A percentile compares a stretch with the other conserved stretches of the same genome.
phyloP scores from a whole-genome alignment of 2,113 vertebrate species.

The Hippolais icterina region DNA sequence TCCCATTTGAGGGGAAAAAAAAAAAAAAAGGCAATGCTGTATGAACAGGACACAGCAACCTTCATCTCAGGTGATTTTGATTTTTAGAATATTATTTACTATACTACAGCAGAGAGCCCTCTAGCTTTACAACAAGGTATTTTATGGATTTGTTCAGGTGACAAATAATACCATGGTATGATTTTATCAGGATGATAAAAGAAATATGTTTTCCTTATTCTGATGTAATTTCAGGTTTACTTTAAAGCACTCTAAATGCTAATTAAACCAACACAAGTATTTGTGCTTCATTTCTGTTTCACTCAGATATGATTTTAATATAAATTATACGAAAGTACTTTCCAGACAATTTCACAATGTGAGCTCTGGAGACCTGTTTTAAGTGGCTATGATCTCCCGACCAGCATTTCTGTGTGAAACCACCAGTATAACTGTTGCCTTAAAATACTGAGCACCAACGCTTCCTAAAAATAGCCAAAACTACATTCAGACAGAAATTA shows the following conservation, averaged over 20 bases:
- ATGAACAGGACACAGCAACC: neutral
- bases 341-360: neutral
- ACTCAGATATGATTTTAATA: neutral
- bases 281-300: neutral
- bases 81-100: neutral
- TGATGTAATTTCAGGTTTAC: neutral
- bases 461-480: neutral
- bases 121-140: neutral
- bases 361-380: neutral
- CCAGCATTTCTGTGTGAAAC: neutral
- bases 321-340: neutral
- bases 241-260: neutral
- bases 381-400: neutral
- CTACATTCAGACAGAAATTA: neutral
- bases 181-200: neutral
- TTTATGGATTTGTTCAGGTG: neutral
- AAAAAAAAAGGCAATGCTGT: neutral
- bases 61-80: neutral
- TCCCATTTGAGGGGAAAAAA: neutral
- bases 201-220: neutral
- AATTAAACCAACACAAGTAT: neutral
- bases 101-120: neutral
- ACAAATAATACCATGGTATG: neutral
- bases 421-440: rapidly evolving
- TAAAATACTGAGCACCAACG: neutral